Conservation (phyloP, 2,113 vertebrate species). For the Oncorhynchus nerka region DNA sequence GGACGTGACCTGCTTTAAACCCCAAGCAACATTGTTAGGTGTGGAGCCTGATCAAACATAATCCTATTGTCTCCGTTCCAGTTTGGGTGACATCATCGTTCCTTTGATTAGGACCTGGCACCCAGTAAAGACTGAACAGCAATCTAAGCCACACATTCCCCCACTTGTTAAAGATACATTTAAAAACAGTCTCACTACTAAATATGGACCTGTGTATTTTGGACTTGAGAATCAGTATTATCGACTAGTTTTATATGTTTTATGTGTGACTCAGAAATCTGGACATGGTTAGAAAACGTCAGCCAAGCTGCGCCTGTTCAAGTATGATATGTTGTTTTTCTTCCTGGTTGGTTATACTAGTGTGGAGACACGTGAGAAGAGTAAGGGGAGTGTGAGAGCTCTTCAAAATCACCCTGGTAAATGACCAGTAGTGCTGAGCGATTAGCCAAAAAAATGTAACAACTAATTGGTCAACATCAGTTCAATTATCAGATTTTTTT, state of each 20-base stretch:
- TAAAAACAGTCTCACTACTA: constrained; percentile 9
- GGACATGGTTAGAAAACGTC: constrained; percentile 6
- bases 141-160: constrained; percentile 17
- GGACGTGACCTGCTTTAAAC: background rate
- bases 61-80: constrained; percentile 20
- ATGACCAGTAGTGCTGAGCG: background rate
- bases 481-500: no score
- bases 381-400: background rate
- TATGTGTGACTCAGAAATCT: constrained; percentile 25
- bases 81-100: constrained; percentile 26
- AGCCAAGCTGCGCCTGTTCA: background rate
- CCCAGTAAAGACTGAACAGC: constrained; percentile 1
- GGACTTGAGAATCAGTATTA: background rate
- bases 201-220: constrained; percentile 28
- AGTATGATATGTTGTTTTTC: background rate
- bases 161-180: background rate
- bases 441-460: no score
- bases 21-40: background rate
- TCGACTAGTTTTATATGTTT: background rate
- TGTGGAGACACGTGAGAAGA: background rate
- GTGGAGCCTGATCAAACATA: constrained; percentile 20
- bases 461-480: no score
- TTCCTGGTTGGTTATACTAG: constrained; percentile 1
- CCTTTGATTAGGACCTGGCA: constrained; percentile 35
- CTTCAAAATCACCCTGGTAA: background rate